A percentile compares a stretch with the other conserved stretches of the same genome.
Evolutionary conservation across 2,888 invertebrate genomes (phyloP).

Genomic region (Lymantria dispar): DNA sequence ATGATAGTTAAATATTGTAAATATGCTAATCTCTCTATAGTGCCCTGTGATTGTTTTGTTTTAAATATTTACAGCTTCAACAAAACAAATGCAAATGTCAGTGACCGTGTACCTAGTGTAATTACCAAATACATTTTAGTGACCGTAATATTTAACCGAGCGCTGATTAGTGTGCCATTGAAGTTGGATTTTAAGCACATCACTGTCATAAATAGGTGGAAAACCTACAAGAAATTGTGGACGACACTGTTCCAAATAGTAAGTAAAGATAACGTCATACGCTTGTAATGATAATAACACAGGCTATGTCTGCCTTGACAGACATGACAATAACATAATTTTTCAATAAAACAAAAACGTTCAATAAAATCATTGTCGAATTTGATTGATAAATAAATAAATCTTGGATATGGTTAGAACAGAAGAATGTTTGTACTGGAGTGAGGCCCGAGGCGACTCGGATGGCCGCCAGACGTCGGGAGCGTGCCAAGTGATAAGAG

Average conservation of each 20-base stretch:
- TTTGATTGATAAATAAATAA: slow-evolving; percentile 27
- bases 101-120: slow-evolving; percentile 62
- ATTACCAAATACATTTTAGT: slow-evolving; percentile 51
- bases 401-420: slow-evolving; percentile 40
- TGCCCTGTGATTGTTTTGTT: slow-evolving; percentile 78
- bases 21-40: slow-evolving; percentile 70
- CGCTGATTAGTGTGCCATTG: slow-evolving; percentile 62
- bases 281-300: slow-evolving; percentile 4
- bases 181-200: slow-evolving; percentile 58
- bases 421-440: slow-evolving; percentile 62
- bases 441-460: slow-evolving; percentile 64
- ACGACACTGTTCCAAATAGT: slow-evolving; percentile 80
- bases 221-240: slow-evolving; percentile 71
- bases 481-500: slow-evolving; percentile 82
- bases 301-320: neutral
- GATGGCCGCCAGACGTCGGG: slow-evolving; percentile 74
- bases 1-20: slow-evolving; percentile 76
- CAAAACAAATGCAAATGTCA: slow-evolving; percentile 58
- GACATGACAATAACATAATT: neutral
- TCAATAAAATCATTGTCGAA: neutral
- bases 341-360: neutral
- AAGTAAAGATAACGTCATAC: slow-evolving; percentile 48
- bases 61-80: slow-evolving; percentile 60
- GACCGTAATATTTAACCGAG: slow-evolving; percentile 62
- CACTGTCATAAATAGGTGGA: slow-evolving; percentile 72